These are phyloP conservation scores for Amblyjoppa proteus DNA, from an alignment of 2,888 invertebrate genomes.

Conservation along the genomic window DNA sequence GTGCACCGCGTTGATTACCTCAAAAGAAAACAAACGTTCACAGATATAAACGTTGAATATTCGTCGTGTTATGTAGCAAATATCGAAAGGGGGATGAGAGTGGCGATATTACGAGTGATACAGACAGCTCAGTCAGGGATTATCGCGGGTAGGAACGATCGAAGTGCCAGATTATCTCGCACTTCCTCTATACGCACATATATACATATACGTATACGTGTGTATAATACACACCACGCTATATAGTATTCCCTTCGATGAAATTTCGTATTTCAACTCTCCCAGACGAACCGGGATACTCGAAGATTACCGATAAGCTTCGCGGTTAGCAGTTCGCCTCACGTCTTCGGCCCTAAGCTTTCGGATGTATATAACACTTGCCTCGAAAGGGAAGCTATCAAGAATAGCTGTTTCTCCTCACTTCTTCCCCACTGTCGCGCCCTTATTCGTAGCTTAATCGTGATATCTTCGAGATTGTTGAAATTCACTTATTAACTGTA, in stretches of 20 bases:
- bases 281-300: conserved; percentile 14
- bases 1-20: not conserved
- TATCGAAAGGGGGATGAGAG: conserved; percentile 18
- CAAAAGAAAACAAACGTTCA: not conserved
- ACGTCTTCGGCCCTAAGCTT: conserved; percentile 34
- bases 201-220: conserved; percentile 4
- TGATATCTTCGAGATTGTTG: conserved; percentile 42
- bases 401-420: conserved; percentile 39
- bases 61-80: conserved; percentile 16
- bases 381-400: conserved; percentile 52
- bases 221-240: not conserved
- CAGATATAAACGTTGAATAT: conserved; percentile 25
- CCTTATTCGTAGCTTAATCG: conserved; percentile 34
- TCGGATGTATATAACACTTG: conserved; percentile 32
- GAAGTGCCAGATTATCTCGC: conserved; percentile 42
- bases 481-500: conserved; percentile 43
- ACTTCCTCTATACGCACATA: not conserved
- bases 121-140: conserved; percentile 47
- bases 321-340: conserved; percentile 45
- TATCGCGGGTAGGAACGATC: conserved; percentile 40
- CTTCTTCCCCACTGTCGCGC: not conserved
- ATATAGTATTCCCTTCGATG: conserved; percentile 22
- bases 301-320: conserved; percentile 64
- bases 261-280: conserved; percentile 39
- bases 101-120: conserved; percentile 42